Percentiles rank a stretch among this genome's conserved stretches.
Conservation (phyloP, 92 coral and sea anemone genomes). For the Epizoanthus ramosus region DNA sequence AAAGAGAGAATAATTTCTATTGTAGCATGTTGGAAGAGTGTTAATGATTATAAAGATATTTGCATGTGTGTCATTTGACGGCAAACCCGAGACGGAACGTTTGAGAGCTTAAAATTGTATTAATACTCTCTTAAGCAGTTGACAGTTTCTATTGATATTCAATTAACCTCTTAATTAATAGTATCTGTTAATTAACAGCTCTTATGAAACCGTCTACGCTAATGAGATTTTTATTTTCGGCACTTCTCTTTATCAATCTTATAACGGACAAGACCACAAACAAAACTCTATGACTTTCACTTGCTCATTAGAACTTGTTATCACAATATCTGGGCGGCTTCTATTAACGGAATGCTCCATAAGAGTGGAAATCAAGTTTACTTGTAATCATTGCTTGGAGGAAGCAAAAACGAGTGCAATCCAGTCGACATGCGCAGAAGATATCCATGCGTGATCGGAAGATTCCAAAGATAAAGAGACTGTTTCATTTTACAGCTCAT, state of each 20-base stretch:
- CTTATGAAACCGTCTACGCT: conserved; percentile 42
- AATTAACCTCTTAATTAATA: conserved; percentile 96
- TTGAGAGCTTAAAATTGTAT: conserved; percentile 63
- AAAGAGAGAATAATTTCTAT: conserved; percentile 1
- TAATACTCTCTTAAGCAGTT: conserved; percentile 74
- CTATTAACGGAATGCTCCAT: neutral
- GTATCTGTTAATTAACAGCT: conserved; percentile 85
- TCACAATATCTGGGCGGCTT: conserved; percentile 27
- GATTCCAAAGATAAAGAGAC: conserved; percentile 3
- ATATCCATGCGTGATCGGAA: conserved; percentile 12
- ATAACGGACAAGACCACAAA: conserved; percentile 41
- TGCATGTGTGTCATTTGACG: conserved; percentile 45
- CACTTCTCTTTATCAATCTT: conserved; percentile 43
- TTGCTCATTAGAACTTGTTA: conserved; percentile 29
- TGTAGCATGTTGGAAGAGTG: neutral
- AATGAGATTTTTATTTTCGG: conserved; percentile 49
- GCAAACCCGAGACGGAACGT: conserved; percentile 40
- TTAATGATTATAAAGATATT: conserved; percentile 28
- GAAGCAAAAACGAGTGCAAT: neutral
- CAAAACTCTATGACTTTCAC: conserved; percentile 30
- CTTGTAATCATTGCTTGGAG: neutral
- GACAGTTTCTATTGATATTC: conserved; percentile 87
- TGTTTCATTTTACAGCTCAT: conserved; percentile 27
- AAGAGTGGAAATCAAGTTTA: neutral
- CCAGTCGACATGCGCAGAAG: conserved; percentile 19